Percentiles rank a stretch among this genome's conserved stretches.
Conservation (phyloP, 1,140 invertebrate species). For the Cydia splendana region DNA sequence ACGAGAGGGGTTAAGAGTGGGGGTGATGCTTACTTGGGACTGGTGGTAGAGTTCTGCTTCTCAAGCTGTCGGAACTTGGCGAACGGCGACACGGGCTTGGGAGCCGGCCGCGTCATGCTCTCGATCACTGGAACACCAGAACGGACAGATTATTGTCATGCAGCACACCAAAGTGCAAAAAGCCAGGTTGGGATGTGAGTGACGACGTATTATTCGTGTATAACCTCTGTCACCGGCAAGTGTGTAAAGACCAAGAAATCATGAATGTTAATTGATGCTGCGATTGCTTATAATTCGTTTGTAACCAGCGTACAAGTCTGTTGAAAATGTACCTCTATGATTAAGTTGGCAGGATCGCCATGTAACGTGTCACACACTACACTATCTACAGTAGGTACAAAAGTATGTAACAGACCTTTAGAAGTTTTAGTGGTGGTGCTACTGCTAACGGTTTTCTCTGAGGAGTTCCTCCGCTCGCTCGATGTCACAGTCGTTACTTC, state of each 20-base stretch:
- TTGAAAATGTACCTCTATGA: too few species aligned
- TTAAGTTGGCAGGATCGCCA: too few species aligned
- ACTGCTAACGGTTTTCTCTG: slow-evolving; percentile 73
- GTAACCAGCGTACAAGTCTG: too few species aligned
- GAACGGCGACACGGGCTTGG: slow-evolving; percentile 90
- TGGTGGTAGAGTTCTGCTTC: slow-evolving; percentile 88
- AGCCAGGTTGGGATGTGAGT: too few species aligned
- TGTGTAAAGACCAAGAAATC: too few species aligned
- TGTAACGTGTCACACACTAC: background rate
- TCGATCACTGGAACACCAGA: slow-evolving; percentile 81
- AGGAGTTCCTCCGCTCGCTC: slow-evolving; percentile 73
- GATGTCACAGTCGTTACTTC: slow-evolving; percentile 74
- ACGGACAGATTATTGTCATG: background rate
- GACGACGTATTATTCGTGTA: too few species aligned
- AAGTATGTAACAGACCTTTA: slow-evolving; percentile 53
- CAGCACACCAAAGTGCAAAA: background rate
- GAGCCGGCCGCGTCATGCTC: slow-evolving; percentile 79
- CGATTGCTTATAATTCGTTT: too few species aligned
- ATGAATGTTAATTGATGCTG: too few species aligned
- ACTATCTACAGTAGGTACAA: background rate
- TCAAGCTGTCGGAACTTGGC: slow-evolving; percentile 95
- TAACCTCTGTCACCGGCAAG: too few species aligned
- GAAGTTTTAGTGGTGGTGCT: slow-evolving; percentile 69
- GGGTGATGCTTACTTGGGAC: slow-evolving; percentile 83
- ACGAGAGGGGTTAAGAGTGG: background rate